A percentile compares a stretch with the other conserved stretches of the same genome.
phyloP scores from a whole-genome alignment of 2,888 invertebrate genomes.

The Gari tellinella region DNA sequence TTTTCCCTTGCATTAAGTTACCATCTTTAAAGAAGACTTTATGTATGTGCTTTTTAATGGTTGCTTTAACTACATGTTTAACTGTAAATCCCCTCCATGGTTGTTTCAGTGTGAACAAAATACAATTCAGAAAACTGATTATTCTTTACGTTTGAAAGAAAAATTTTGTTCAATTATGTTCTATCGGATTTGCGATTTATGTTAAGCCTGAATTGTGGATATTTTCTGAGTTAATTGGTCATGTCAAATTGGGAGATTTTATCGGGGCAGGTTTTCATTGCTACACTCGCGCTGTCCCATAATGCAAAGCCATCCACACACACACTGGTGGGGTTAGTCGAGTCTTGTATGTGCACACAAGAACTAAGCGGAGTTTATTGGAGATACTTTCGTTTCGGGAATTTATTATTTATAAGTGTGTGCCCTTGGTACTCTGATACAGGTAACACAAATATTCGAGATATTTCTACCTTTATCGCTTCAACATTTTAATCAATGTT shows the following conservation, averaged over 20 bases:
- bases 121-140: conserved; percentile 30
- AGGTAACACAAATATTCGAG: conserved; percentile 57
- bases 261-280: conserved; percentile 35
- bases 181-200: conserved; percentile 53
- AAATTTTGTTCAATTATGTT: conserved; percentile 61
- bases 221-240: conserved; percentile 66
- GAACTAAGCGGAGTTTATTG: too few relatives aligned
- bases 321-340: too few relatives aligned
- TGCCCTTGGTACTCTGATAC: conserved; percentile 1
- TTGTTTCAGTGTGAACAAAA: conserved; percentile 10
- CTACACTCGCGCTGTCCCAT: conserved; percentile 36
- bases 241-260: conserved; percentile 53
- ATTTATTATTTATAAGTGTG: conserved; percentile 12
- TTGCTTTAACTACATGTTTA: too few relatives aligned
- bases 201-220: conserved; percentile 35
- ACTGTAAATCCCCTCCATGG: too few relatives aligned
- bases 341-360: too few relatives aligned
- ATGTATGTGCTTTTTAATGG: too few relatives aligned
- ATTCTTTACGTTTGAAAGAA: conserved; percentile 44
- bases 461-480: conserved; percentile 25
- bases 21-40: too few relatives aligned
- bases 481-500: not conserved
- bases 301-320: conserved; percentile 16
- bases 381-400: conserved; percentile 2
- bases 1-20: too few relatives aligned